Conservation (phyloP, 2,113 vertebrate species). For the Semicossyphus pulcher region DNA sequence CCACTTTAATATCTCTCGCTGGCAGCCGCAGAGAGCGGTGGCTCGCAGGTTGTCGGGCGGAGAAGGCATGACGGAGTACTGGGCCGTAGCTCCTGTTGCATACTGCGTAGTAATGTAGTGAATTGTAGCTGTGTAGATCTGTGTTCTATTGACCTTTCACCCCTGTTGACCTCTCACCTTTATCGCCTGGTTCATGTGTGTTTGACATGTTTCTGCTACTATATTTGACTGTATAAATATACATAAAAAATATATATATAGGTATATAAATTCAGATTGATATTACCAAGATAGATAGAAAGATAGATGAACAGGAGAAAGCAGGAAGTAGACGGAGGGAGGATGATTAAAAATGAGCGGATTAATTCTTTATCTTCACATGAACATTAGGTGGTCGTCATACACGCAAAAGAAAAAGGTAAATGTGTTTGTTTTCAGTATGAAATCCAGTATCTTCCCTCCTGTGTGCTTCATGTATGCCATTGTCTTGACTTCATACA, state of each 20-base stretch:
- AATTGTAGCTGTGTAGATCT: slow-evolving; percentile 79
- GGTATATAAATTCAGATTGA: slow-evolving; percentile 71
- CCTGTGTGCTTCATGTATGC: slow-evolving; percentile 58
- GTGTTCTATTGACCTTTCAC: slow-evolving; percentile 75
- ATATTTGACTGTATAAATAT: slow-evolving; percentile 84
- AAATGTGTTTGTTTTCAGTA: slow-evolving; percentile 44
- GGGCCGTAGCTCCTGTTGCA: slow-evolving; percentile 65
- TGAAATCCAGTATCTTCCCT: slow-evolving; percentile 70
- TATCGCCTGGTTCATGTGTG: slow-evolving; percentile 76
- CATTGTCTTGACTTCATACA: slow-evolving; percentile 42
- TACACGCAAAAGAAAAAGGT: slow-evolving; percentile 41
- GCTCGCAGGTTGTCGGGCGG: slow-evolving; percentile 13
- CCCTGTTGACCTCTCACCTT: slow-evolving; percentile 67
- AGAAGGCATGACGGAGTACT: slow-evolving; percentile 59
- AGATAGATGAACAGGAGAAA: slow-evolving; percentile 68
- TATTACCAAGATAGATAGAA: slow-evolving; percentile 75
- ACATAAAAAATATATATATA: slow-evolving; percentile 78
- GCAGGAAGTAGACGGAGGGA: slow-evolving; percentile 24
- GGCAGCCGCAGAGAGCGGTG: background rate
- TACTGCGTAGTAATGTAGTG: slow-evolving; percentile 78
- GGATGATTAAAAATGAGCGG: slow-evolving; percentile 20
- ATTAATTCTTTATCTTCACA: slow-evolving; percentile 37
- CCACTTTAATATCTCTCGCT: background rate
- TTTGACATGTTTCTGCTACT: slow-evolving; percentile 78
- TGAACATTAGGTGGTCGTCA: slow-evolving; percentile 32